Evolutionary conservation across 2,113 vertebrate genomes (phyloP), one percentile per base, ranked within the genome.

Genomic region (Bubo blakistoni): DNA sequence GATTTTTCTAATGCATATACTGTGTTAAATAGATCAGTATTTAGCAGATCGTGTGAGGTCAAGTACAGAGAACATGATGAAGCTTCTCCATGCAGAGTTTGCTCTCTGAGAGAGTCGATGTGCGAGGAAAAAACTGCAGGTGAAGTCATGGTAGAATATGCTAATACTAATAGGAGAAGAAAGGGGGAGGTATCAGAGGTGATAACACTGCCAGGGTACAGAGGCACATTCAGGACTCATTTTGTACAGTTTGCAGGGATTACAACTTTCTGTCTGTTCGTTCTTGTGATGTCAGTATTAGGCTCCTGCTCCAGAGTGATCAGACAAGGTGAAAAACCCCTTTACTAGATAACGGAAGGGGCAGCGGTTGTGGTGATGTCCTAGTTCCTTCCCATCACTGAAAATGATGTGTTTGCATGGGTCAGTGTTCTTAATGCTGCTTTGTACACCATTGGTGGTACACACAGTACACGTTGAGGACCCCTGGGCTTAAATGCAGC

Each of bases 331-430:
- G 58, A 15, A 19, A 88, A 80, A 0, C 13, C 7, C 15, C 9
- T 66, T 51, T 14, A 5, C 3, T 25, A 19, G 25, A 0, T 1
- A 10, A 10, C 1, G 20, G 16, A 29, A 7, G 16, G 47, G 55
- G n/a, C 34, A 47, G 24, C 4, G 55, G 2, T 6, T 29, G 20
- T 26, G 55, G 59, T 18, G 21, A 7, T 24, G 40, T 9, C 24
- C 7, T 2, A 46, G 24, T 1, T 63, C 61, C 74, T 70, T 11
- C 21, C 52, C 17, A 3, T 49, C 5, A 1, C 73, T 46, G 82
- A 7, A 16, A n/a, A 7, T 0, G 25, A 2, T 2, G 6, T 8
- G 22, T 30, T 7, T 30, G 3, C 8, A 1, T 0, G 40, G 29
- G 40, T 30, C 4, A 1, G 38, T 16, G 30, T 14, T 63, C 3